Percentiles rank a stretch among this genome's conserved stretches.
Conservation (phyloP, 2,888 invertebrate genomes). For the Eupelmus urozonus region DNA sequence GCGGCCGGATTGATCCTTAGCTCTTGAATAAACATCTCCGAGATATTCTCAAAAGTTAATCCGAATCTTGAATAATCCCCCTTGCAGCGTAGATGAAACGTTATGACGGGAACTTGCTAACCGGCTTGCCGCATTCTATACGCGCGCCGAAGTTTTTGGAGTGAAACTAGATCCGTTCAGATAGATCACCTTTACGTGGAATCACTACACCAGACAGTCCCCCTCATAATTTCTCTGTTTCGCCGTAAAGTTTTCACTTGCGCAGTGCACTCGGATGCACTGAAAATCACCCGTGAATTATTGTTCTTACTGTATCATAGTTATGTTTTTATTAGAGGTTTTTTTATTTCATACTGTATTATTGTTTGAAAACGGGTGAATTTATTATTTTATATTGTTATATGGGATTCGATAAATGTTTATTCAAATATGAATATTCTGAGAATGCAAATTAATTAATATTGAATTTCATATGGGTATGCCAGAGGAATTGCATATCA, state of each 20-base stretch:
- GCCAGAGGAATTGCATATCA: too few relatives aligned
- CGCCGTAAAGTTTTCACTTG: conserved; percentile 35
- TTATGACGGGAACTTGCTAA: conserved; percentile 36
- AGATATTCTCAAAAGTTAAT: conserved; percentile 31
- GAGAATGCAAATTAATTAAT: conserved; percentile 9
- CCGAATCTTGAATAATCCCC: conserved; percentile 21
- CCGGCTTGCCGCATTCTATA: neutral
- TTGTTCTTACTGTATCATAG: neutral
- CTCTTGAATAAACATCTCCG: neutral
- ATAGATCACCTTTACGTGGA: conserved; percentile 48
- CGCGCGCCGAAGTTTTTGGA: conserved; percentile 26
- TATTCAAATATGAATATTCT: too few relatives aligned
- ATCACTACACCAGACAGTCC: conserved; percentile 12
- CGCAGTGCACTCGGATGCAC: neutral
- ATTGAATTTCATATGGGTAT: neutral
- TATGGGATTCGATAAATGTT: too few relatives aligned
- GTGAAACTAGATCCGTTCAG: conserved; percentile 43
- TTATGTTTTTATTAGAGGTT: neutral
- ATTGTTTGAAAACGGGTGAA: too few relatives aligned
- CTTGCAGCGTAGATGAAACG: conserved; percentile 33
- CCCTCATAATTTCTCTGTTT: conserved; percentile 5
- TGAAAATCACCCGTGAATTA: neutral
- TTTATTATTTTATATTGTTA: too few relatives aligned
- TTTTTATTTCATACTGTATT: too few relatives aligned
- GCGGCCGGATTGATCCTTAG: neutral